Evolutionary conservation across 1,140 invertebrate genomes (phyloP), one percentile per base, ranked within the genome.

Genomic region (Nomia melanderi): DNA sequence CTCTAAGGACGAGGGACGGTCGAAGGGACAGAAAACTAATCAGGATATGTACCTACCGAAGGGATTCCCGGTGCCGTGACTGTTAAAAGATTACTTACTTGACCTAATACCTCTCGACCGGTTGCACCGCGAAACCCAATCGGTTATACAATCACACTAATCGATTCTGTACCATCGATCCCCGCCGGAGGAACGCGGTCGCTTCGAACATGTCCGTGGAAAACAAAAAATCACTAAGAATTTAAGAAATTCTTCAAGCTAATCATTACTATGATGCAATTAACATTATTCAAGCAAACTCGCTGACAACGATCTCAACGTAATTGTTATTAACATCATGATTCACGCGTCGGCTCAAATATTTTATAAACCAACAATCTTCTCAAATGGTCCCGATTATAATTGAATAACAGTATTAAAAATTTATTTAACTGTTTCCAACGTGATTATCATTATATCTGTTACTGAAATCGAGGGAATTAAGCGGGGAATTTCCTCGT

Each of bases 1-100:
- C 72, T 86, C 77, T 44, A 71, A 83, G 78, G 74, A 77, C 54
- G 67, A 66, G 78, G 60, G 57, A 47, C 44, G 41, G 62, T 50
- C 62, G 72, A 81, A 84, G 80, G 83, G 83, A 82, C 77, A 71
- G 85, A n/a, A 87, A 90, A 89, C 78, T 87, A 90, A 90, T 90
- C 86, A 83, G 78, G 83, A 88, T 88, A 89, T 88, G 82, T 84
- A 84, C 84, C 79, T 76, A 76, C 86, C 72, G 60, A 81, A 78
- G 29, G 64, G 56, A 63, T 53, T 66, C 67, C 75, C 70, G 73
- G 44, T 86, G 79, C 79, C 85, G 79, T 84, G 84, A 82, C 82
- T 74, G 84, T 85, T 87, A 87, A 87, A 70, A 87, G 86, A 87
- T 86, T 87, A 77, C 81, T 83, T 85, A 75, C 79, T 83, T 85